Conservation (phyloP, 2,888 invertebrate species). For the Drosophila vallismaia region DNA sequence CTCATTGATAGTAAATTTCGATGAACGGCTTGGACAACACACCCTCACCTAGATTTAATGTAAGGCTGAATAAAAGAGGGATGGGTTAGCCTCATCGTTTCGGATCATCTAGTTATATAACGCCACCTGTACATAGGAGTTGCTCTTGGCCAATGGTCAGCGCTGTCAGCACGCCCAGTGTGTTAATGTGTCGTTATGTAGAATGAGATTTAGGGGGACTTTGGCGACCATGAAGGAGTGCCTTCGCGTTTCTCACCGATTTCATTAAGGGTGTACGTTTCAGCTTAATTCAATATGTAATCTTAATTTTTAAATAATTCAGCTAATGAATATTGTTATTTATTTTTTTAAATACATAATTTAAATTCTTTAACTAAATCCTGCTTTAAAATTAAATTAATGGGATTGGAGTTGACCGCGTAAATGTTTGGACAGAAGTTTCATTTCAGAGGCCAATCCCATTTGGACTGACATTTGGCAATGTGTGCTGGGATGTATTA, state of each 20-base stretch:
- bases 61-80: conserved; percentile 35
- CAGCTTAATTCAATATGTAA: background rate
- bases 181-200: conserved; percentile 6
- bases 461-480: conserved; percentile 46
- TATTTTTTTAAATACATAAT: background rate
- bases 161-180: conserved; percentile 34
- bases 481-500: conserved; percentile 48
- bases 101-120: conserved; percentile 40
- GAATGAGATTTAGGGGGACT: background rate
- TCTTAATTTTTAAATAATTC: background rate
- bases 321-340: background rate
- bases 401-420: conserved; percentile 28
- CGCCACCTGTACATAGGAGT: conserved; percentile 32
- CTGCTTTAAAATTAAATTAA: conserved; percentile 57
- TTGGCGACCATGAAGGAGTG: conserved; percentile 3
- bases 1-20: conserved; percentile 57
- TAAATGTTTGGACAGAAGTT: conserved; percentile 24
- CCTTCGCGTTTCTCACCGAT: background rate
- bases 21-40: conserved; percentile 53
- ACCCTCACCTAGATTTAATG: conserved; percentile 59
- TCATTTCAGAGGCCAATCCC: conserved; percentile 61
- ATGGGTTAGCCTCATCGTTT: conserved; percentile 44
- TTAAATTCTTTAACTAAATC: too few relatives aligned
- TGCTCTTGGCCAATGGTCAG: conserved; percentile 43
- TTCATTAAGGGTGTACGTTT: background rate